Evolutionary conservation across 92 coral and sea anemone species (phyloP).

Genomic region (Siderastrea radians): DNA sequence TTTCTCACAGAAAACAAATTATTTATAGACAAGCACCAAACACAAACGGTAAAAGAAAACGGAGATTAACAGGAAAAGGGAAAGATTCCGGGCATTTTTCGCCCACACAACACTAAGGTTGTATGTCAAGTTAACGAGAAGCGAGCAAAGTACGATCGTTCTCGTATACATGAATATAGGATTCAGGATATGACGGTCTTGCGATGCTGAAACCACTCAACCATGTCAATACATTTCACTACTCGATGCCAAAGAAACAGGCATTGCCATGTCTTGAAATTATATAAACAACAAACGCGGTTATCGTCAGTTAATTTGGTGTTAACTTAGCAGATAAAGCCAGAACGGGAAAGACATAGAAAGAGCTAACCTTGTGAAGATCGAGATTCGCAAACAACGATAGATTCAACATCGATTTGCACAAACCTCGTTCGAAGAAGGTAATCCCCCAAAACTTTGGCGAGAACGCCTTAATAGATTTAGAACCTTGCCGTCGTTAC

Average conservation of each 20-base stretch:
- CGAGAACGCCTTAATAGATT: constrained; percentile 1
- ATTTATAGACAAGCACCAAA: not conserved
- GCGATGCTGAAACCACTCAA: not conserved
- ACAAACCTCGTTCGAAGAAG: constrained; percentile 26
- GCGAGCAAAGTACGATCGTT: not conserved
- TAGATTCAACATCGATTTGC: not conserved
- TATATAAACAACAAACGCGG: not conserved
- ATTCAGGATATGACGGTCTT: not conserved
- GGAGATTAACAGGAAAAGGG: constrained; percentile 18
- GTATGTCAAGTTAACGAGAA: not conserved
- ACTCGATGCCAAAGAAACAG: not conserved
- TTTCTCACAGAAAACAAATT: constrained; percentile 15
- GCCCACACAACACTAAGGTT: not conserved
- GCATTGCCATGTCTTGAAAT: not conserved
- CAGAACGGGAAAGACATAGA: not conserved
- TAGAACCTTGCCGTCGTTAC: not conserved
- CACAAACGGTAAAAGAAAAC: not conserved
- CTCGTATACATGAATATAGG: not conserved
- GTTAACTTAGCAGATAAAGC: not conserved
- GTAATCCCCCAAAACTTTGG: constrained; percentile 17
- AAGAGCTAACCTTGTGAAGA: not conserved
- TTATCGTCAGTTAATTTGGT: constrained; percentile 1
- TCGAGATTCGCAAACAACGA: constrained; percentile 9
- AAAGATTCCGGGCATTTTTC: constrained; percentile 30
- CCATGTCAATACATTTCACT: constrained; percentile 20